phyloP scores from a whole-genome alignment of 1,140 invertebrate species.

The Drosophila elegans region DNA sequence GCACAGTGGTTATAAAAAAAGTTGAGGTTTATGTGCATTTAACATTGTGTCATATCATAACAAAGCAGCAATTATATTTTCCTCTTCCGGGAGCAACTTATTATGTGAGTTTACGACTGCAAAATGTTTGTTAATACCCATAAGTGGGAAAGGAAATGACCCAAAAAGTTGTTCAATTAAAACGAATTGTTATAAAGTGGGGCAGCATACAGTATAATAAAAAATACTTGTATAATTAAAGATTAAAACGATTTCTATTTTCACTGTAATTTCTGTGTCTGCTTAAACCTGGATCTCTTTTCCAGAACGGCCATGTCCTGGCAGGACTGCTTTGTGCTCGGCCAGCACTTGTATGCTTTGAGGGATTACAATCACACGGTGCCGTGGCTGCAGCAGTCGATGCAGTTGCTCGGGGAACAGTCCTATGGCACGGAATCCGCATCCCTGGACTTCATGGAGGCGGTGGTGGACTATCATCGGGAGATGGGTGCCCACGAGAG shows the following conservation, averaged over 20 bases:
- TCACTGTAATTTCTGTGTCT: not conserved
- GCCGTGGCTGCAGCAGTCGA: conserved; percentile 96
- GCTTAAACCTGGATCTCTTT: not conserved
- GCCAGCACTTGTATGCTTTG: conserved; percentile 95
- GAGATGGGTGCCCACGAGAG: conserved; percentile 93
- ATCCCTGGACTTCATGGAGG: conserved; percentile 75
- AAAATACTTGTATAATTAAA: no score
- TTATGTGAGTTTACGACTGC: conserved; percentile 7
- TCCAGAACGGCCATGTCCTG: conserved; percentile 89
- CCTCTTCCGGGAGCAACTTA: not conserved
- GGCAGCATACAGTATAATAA: no score
- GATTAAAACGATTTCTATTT: no score
- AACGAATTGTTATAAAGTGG: not conserved
- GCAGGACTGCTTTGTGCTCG: conserved; percentile 98
- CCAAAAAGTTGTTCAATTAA: not conserved
- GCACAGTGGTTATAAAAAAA: not conserved
- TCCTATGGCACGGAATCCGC: conserved; percentile 48
- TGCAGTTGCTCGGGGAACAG: conserved; percentile 57
- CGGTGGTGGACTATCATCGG: conserved; percentile 86
- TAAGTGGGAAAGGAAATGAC: conserved; percentile 2
- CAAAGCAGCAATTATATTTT: conserved; percentile 3
- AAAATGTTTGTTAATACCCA: not conserved
- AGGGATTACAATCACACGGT: conserved; percentile 97
- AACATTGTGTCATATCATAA: not conserved
- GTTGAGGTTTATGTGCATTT: not conserved